A percentile compares a stretch with the other conserved stretches of the same genome.
Evolutionary conservation across 2,113 vertebrate species (phyloP).

Genomic region (Apodemus sylvaticus): DNA sequence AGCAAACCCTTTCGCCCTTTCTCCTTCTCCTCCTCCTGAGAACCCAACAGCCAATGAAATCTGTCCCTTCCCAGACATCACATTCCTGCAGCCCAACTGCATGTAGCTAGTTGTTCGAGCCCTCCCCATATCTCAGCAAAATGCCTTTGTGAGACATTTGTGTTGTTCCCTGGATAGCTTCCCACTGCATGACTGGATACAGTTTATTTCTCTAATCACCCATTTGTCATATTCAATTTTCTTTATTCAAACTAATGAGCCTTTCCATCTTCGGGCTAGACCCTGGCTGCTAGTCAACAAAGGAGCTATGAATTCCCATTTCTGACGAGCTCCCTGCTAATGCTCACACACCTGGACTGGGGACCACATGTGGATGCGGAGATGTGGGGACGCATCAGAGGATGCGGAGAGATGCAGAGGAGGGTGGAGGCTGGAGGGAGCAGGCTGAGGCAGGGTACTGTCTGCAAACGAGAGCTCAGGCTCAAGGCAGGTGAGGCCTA

Average conservation of each 20-base stretch:
- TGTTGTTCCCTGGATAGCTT: not conserved
- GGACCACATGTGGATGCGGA: not conserved
- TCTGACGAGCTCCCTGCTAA: not conserved
- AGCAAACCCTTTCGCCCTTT: not conserved
- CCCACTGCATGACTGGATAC: not conserved
- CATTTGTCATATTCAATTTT: not conserved
- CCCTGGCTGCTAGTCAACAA: not conserved
- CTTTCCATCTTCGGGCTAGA: not conserved
- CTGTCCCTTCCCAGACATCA: not conserved
- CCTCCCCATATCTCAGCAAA: not conserved
- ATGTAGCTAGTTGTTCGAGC: not conserved
- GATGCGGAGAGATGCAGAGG: not conserved
- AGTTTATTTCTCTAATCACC: not conserved
- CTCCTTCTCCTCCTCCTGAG: not conserved
- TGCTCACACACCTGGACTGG: not conserved
- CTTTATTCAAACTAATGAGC: not conserved
- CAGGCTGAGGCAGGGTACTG: accelerated
- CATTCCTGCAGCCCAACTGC: too few relatives aligned
- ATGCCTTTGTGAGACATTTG: not conserved
- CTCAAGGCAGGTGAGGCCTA: not conserved
- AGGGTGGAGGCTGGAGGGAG: not conserved
- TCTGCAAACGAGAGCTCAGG: not conserved
- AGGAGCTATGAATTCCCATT: not conserved
- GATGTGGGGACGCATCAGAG: too few relatives aligned
- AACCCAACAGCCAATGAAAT: not conserved